phyloP scores from a whole-genome alignment of 2,888 invertebrate species.

The Tillus elongatus region DNA sequence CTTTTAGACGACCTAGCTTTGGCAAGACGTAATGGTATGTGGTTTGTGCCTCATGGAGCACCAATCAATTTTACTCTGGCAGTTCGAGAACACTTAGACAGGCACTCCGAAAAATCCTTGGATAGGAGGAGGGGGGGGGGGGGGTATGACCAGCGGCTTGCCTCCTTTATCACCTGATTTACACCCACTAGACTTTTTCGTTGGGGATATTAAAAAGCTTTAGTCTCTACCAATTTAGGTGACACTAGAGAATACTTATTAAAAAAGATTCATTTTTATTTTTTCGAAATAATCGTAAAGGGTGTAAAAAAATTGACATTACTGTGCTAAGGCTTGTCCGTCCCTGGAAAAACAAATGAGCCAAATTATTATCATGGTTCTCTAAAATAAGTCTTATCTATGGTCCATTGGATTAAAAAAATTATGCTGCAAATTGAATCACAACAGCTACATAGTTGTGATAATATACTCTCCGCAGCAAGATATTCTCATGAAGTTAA shows the following conservation, averaged over 20 bases:
- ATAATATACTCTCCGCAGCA: no score
- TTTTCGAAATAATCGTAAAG: not conserved
- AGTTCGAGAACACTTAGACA: not conserved
- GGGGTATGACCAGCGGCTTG: not conserved
- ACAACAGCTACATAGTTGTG: no score
- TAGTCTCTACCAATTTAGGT: no score
- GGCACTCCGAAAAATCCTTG: not conserved
- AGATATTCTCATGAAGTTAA: no score
- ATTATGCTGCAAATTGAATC: no score
- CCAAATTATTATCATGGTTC: not conserved
- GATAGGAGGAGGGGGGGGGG: not conserved
- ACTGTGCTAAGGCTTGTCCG: not conserved
- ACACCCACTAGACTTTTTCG: not conserved
- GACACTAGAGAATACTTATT: no score
- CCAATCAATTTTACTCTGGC: not conserved
- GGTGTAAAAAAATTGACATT: slow-evolving; percentile 1
- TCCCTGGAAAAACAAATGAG: slow-evolving; percentile 1
- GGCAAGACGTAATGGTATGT: not conserved
- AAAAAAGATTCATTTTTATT: not conserved
- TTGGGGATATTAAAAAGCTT: not conserved
- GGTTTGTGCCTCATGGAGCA: not conserved
- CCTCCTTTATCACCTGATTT: not conserved
- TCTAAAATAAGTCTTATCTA: not conserved
- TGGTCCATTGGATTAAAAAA: not conserved
- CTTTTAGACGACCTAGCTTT: not conserved